phyloP scores from a whole-genome alignment of 2,888 invertebrate species.

The Tetranychus piercei region DNA sequence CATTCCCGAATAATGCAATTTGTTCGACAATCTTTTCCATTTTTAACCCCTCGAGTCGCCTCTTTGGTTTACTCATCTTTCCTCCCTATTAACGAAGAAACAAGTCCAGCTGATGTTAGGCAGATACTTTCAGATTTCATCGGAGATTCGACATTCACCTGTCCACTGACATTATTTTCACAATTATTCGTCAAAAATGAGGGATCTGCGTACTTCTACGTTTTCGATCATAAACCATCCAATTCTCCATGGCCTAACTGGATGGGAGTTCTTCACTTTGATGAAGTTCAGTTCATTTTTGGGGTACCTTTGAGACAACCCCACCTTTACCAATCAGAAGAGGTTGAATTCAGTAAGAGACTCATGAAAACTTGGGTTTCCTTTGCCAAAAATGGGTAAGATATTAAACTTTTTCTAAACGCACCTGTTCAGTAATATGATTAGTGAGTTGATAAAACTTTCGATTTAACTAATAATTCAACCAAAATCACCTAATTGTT shows the following conservation, averaged over 20 bases:
- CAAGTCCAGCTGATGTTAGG: neutral
- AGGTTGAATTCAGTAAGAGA: constrained; percentile 16
- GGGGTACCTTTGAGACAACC: constrained; percentile 27
- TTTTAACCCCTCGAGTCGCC: constrained; percentile 3
- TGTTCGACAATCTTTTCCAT: constrained; percentile 1
- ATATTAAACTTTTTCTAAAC: neutral
- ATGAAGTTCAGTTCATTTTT: constrained; percentile 22
- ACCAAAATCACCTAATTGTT: neutral
- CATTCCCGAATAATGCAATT: neutral
- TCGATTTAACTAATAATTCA: neutral
- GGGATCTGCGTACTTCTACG: neutral
- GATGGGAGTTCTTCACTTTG: constrained; percentile 22
- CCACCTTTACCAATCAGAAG: constrained; percentile 12
- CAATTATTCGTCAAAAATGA: constrained; percentile 11
- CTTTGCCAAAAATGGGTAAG: constrained; percentile 18
- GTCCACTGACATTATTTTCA: constrained; percentile 7
- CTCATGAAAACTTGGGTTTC: constrained; percentile 19
- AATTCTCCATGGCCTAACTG: constrained; percentile 4
- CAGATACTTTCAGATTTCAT: neutral
- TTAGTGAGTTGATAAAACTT: neutral
- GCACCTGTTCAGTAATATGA: neutral
- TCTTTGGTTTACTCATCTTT: neutral
- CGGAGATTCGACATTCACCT: constrained; percentile 5
- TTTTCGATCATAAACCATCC: constrained; percentile 8
- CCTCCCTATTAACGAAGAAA: constrained; percentile 11